Conservation (phyloP, 2,113 vertebrate species). For the Scomber colias region DNA sequence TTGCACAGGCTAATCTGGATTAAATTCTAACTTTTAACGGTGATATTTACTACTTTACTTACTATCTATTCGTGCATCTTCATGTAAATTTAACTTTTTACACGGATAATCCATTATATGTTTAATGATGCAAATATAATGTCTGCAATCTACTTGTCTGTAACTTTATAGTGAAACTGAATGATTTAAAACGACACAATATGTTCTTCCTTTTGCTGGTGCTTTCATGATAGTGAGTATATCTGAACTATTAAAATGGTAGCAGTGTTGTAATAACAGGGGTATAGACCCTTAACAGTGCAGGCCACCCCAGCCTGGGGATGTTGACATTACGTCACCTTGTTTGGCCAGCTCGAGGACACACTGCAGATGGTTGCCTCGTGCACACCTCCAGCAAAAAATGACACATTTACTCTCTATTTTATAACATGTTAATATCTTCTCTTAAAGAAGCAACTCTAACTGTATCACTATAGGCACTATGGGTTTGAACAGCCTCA, state of each 20-base stretch:
- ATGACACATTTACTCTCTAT: neutral
- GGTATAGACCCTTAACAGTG: neutral
- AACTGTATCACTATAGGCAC: too few species aligned
- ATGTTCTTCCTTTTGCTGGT: neutral
- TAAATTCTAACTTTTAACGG: neutral
- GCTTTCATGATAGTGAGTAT: neutral
- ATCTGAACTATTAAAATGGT: neutral
- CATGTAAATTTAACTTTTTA: constrained; percentile 1
- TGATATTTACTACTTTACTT: neutral
- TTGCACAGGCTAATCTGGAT: neutral
- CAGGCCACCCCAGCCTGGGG: constrained; percentile 29
- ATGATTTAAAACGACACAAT: neutral
- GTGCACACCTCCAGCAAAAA: neutral
- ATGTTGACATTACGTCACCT: constrained; percentile 76
- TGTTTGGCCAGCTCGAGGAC: constrained; percentile 28
- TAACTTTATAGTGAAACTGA: neutral
- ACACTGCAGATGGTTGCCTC: constrained; percentile 41
- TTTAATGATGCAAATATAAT: neutral
- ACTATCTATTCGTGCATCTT: constrained; percentile 13
- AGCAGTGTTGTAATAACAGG: neutral
- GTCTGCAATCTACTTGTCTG: neutral
- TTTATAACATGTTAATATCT: neutral
- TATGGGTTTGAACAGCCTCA: neutral
- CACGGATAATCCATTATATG: neutral
- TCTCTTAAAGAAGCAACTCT: too few species aligned